A percentile compares a stretch with the other conserved stretches of the same genome.
These are phyloP conservation scores for Drosophila putrida DNA, from an alignment of 2,888 invertebrate genomes.

Conservation along the genomic window DNA sequence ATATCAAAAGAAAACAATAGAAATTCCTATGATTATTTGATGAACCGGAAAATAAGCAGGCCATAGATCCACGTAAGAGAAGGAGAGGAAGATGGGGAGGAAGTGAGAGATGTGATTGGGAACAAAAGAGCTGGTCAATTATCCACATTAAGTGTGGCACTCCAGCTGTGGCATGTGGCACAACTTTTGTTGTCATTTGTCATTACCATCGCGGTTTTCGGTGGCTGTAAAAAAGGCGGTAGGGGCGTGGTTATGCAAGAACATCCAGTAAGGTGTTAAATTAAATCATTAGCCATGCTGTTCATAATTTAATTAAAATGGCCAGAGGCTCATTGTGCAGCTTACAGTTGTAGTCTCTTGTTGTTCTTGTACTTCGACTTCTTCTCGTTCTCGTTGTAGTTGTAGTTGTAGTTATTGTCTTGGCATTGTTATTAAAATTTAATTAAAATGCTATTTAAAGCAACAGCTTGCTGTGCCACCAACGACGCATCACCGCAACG, in stretches of 20 bases:
- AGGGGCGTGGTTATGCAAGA: conserved; percentile 20
- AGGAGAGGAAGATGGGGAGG: background rate
- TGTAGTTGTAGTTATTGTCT: conserved; percentile 1
- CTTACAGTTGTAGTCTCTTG: conserved; percentile 5
- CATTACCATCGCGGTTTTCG: background rate
- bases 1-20: conserved; percentile 15
- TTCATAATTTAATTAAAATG: conserved; percentile 55
- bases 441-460: conserved; percentile 61
- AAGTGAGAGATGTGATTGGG: background rate
- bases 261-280: conserved; percentile 49
- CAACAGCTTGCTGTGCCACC: conserved; percentile 44
- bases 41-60: conserved; percentile 17
- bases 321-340: conserved; percentile 4
- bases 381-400: background rate
- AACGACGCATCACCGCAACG: conserved; percentile 7
- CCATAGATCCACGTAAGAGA: background rate
- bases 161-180: background rate
- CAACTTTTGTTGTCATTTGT: conserved; percentile 7
- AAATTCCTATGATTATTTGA: conserved; percentile 28
- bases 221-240: background rate
- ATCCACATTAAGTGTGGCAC: conserved; percentile 12
- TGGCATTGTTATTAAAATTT: conserved; percentile 57
- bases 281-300: conserved; percentile 48
- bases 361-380: background rate
- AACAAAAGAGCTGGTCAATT: conserved; percentile 19